Evolutionary conservation across 1,140 invertebrate species (phyloP).

Genomic region (Phthorimaea operculella): DNA sequence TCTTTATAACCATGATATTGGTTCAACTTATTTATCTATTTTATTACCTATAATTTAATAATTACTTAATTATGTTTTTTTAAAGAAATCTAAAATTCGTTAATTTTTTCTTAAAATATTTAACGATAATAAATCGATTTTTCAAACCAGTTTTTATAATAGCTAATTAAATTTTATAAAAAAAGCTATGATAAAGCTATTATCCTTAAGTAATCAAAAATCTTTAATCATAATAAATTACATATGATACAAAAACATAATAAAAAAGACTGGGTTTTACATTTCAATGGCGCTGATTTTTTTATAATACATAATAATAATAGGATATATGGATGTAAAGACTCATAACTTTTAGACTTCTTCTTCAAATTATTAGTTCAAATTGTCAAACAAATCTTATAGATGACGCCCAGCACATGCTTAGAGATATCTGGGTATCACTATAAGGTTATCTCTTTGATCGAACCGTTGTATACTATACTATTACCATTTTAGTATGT

Average conservation of each 20-base stretch:
- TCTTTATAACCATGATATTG: slow-evolving; percentile 7
- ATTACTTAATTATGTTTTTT: slow-evolving; percentile 6
- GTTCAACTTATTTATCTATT: slow-evolving; percentile 27
- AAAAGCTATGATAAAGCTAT: neutral
- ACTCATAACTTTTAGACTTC: neutral
- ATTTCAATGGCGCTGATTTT: neutral
- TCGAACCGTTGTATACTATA: too few species aligned
- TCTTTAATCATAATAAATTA: neutral
- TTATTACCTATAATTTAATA: slow-evolving; percentile 36
- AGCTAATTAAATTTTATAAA: neutral
- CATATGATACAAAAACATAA: neutral
- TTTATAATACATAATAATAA: neutral
- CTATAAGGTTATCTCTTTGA: too few species aligned
- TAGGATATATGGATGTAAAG: neutral
- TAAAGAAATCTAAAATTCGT: slow-evolving; percentile 43
- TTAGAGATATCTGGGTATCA: too few species aligned
- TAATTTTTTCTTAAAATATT: slow-evolving; percentile 30
- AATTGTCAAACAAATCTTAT: neutral
- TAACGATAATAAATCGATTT: neutral
- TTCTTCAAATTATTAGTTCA: neutral
- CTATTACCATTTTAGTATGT: too few species aligned
- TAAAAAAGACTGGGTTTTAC: neutral
- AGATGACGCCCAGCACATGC: slow-evolving; percentile 19
- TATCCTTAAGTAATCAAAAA: neutral
- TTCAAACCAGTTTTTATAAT: neutral